Percentiles rank a stretch among this genome's conserved stretches.
Evolutionary conservation across 2,113 vertebrate species (phyloP).

Genomic region (Heloderma charlesbogerti): DNA sequence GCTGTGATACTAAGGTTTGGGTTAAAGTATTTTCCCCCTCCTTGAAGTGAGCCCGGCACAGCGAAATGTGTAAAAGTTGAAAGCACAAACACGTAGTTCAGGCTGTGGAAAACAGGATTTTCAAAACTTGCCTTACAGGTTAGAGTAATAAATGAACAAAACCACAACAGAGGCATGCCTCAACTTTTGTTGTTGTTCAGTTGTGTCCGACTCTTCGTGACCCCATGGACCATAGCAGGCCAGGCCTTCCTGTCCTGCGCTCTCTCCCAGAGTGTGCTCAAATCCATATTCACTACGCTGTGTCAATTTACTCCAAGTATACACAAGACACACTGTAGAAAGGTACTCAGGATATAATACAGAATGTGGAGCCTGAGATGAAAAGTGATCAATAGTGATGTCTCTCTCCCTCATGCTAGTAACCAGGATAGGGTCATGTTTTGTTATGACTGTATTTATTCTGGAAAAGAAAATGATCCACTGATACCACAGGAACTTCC

Average conservation of each 20-base stretch:
- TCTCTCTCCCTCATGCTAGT: not conserved
- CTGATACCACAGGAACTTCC: not conserved
- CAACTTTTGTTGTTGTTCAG: too few species aligned
- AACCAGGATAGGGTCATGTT: not conserved
- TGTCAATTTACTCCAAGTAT: not conserved
- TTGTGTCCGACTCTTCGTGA: too few species aligned
- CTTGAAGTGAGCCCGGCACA: not conserved
- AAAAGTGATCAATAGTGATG: not conserved
- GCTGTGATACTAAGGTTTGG: not conserved
- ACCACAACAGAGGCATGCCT: not conserved
- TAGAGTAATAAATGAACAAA: not conserved
- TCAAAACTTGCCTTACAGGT: not conserved
- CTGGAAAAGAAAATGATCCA: not conserved
- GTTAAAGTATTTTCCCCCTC: not conserved
- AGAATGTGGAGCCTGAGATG: not conserved
- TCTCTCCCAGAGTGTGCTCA: too few species aligned
- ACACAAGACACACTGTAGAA: not conserved
- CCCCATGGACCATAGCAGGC: too few species aligned
- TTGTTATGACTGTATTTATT: constrained; percentile 6
- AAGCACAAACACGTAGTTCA: not conserved
- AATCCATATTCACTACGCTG: too few species aligned
- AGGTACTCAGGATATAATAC: not conserved
- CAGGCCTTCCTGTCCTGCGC: too few species aligned
- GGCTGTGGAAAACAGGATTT: not conserved
- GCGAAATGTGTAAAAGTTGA: not conserved